Evolutionary conservation across 2,888 invertebrate genomes (phyloP), one percentile per base, ranked within the genome.

Genomic region (Mactromeris polynyma): DNA sequence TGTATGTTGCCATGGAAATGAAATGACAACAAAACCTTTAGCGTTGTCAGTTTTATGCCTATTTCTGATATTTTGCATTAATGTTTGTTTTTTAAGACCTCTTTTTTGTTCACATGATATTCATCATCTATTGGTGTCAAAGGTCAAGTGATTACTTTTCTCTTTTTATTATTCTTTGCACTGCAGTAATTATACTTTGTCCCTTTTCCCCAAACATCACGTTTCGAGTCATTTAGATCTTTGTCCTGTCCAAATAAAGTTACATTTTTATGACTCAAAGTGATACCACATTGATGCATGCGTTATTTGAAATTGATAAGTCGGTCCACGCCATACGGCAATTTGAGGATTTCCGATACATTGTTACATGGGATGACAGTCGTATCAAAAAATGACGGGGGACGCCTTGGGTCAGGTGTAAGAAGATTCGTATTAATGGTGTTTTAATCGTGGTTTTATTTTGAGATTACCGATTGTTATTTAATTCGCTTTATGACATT

Each of bases 321-420:
- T 73, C 73, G 0, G 73, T 33, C 73, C 73, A 73, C 73, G 31
- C 73, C 73, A 36, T 36, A 36, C 19, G 2, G 73, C 73, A 73
- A 33, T 73, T 73, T 26, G 36, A 33, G 58, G 73, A 73, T 73
- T 73, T 73, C 36, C 36, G 73, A 73, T 73, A 33, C 73, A 26
- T 73, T 73, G 73, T 73, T 19, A 33, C 33, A 73, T 11, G 2
- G 26, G 7, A 33, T 33, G 36, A 73, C 58, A 6, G 36, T 14
- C 17, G 9, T 73, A 73, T 73, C 9, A 73, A 73, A 73, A 73
- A 33, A 64, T 64, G 21, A 36, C 19, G 33, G 73, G 73, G 14
- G 73, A n/a, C 36, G 73, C 26, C 73, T 73, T 73, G 17, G 26
- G 36, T 36, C 73, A 36, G 14, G 33, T 33, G 33, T 73, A 73